These are phyloP conservation scores for Solenopsis fugax DNA, from an alignment of 1,140 invertebrate genomes.

Conservation along the genomic window DNA sequence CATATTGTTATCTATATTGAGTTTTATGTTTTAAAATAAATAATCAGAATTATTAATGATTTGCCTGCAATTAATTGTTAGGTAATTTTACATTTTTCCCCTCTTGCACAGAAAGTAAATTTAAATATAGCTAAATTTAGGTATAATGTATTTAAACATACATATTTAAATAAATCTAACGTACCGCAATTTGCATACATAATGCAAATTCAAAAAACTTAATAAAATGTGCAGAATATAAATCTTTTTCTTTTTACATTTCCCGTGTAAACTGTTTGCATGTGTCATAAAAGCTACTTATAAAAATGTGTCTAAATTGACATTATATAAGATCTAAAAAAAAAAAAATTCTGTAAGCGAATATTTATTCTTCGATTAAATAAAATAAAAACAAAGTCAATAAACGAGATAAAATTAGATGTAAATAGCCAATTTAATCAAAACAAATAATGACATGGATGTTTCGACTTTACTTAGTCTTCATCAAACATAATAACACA, in stretches of 20 bases:
- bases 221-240: slow-evolving; percentile 1
- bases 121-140: background rate
- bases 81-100: background rate
- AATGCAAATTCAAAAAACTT: slow-evolving; percentile 10
- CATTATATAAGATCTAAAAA: background rate
- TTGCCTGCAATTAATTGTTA: background rate
- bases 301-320: background rate
- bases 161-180: background rate
- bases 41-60: background rate
- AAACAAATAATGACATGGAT: no score
- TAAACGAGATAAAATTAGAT: no score
- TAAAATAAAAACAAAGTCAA: no score
- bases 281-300: background rate
- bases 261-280: background rate
- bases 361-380: background rate
- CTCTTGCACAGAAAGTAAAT: background rate
- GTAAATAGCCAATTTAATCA: no score
- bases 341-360: background rate
- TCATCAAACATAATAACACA: no score
- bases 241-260: background rate
- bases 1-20: background rate
- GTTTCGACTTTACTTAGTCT: no score
- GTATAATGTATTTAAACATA: background rate
- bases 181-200: background rate
- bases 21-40: background rate